Conservation (phyloP, 2,113 vertebrate genomes). For the Thamnophis sirtalis region DNA sequence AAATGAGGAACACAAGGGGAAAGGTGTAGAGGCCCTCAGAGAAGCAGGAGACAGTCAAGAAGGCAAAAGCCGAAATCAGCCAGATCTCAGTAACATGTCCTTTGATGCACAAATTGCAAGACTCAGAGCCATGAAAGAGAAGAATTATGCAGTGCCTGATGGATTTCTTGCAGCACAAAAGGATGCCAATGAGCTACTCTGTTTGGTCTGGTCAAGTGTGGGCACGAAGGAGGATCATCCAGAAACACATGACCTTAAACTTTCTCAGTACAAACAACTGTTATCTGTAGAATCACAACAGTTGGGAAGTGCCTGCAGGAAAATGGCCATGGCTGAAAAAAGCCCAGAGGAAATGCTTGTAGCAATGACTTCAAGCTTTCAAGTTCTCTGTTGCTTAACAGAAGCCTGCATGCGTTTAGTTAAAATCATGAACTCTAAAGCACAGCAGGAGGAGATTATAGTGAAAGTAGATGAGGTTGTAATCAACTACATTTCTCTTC, state of each 20-base stretch:
- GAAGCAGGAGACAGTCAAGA: conserved; percentile 59
- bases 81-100: conserved; percentile 69
- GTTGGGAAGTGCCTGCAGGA: conserved; percentile 86
- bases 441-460: conserved; percentile 79
- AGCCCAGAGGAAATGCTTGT: conserved; percentile 89
- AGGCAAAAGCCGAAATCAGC: conserved; percentile 53
- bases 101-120: conserved; percentile 75
- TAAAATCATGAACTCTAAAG: conserved; percentile 82
- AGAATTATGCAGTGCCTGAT: conserved; percentile 81
- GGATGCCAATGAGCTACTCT: conserved; percentile 88
- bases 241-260: conserved; percentile 72
- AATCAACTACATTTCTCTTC: conserved; percentile 87
- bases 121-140: conserved; percentile 85
- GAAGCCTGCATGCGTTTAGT: conserved; percentile 92
- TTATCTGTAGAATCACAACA: conserved; percentile 85
- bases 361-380: conserved; percentile 92
- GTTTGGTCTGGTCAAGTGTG: conserved; percentile 79
- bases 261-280: conserved; percentile 81
- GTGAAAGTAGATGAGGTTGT: conserved; percentile 84
- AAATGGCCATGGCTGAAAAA: conserved; percentile 84
- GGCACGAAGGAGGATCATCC: conserved; percentile 70
- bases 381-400: conserved; percentile 89
- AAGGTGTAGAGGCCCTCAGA: conserved; percentile 50
- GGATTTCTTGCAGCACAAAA: conserved; percentile 86
- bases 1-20: conserved; percentile 50